Base-by-base conservation (phyloP, 2,888 invertebrate genomes). In the Drosophila mercatorum region DNA sequence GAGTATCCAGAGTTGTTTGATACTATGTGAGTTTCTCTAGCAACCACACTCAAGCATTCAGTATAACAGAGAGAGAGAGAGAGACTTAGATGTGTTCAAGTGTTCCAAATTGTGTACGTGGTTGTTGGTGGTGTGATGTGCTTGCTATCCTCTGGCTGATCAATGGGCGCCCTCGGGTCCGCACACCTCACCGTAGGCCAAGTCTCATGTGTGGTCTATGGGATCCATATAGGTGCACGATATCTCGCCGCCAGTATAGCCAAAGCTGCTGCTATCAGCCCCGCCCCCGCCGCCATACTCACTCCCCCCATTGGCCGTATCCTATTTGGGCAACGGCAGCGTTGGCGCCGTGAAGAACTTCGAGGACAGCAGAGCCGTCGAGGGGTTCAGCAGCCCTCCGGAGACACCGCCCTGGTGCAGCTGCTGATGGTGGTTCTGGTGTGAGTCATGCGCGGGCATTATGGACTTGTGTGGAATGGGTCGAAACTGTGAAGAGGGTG, bases 401-500 rank as follows among this genome's bases (percentile, higher is more conserved):
- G 79, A 17, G 78, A 61, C 68, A 67, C 61, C 68, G 53, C 66
- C 49, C 51, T 56, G 74, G 57, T 80, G 78, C 7, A 70, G 75
- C n/a, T 73, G 67, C 51, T 73, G 73, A 51, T 75, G 65, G 38
- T 69, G 72, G 40, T 72, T 66, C 40, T 84, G 83, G 68, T 81
- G 83, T 70, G 83, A 69, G 72, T 83, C 91, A 86, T 88, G 82
- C 85, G 84, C 76, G 74, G 91, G 88, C 83, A 92, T 92, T 77
- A 92, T 92, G 71, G 86, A 81, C 86, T 93, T 92, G 78, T 93
- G 92, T 74, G 93, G 92, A 75, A 93, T 93, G 85, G 93, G 93
- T 75, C 93, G 93, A 91, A 93, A 93, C 85, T 93, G 93, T 89
- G 93, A 93, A 72, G 91, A 91, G 78, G 92, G 91, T 76, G 92